phyloP scores from a whole-genome alignment of 1,140 invertebrate species.

The Caerostris extrusa region DNA sequence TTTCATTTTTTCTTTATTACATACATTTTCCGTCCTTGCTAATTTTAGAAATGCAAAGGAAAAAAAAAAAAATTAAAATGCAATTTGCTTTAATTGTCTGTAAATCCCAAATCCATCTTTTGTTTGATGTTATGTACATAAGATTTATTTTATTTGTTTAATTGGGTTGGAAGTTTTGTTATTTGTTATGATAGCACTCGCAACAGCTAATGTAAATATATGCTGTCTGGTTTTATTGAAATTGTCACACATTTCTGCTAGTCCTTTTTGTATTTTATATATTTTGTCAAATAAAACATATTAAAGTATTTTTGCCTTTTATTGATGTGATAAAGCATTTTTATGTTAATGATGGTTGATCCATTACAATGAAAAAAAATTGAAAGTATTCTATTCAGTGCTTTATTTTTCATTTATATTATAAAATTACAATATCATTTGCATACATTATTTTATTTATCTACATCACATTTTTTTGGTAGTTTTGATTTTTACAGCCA shows the following conservation, averaged over 20 bases:
- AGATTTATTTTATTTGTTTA: conserved; percentile 30
- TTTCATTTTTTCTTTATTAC: conserved; percentile 7
- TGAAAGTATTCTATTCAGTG: background rate
- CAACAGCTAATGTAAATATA: conserved; percentile 43
- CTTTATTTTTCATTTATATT: conserved; percentile 31
- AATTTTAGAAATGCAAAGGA: background rate
- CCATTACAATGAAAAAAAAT: background rate
- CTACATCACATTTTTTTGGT: conserved; percentile 53
- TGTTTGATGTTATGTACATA: conserved; percentile 37
- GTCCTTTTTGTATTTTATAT: conserved; percentile 46
- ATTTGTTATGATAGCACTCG: conserved; percentile 18
- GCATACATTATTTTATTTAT: conserved; percentile 22
- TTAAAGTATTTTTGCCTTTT: conserved; percentile 7
- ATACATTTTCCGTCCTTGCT: conserved; percentile 49
- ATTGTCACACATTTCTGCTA: conserved; percentile 36
- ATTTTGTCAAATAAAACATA: conserved; percentile 50
- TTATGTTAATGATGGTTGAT: background rate
- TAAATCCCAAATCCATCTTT: background rate
- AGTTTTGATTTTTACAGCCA: conserved; percentile 36
- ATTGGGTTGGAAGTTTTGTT: conserved; percentile 5
- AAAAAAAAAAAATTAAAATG: background rate
- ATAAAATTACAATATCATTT: conserved; percentile 51
- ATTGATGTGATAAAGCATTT: background rate
- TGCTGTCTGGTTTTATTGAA: conserved; percentile 44
- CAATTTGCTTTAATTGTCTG: background rate